Evolutionary conservation across 2,888 invertebrate species (phyloP).

Genomic region (Taphrorychus bicolor): DNA sequence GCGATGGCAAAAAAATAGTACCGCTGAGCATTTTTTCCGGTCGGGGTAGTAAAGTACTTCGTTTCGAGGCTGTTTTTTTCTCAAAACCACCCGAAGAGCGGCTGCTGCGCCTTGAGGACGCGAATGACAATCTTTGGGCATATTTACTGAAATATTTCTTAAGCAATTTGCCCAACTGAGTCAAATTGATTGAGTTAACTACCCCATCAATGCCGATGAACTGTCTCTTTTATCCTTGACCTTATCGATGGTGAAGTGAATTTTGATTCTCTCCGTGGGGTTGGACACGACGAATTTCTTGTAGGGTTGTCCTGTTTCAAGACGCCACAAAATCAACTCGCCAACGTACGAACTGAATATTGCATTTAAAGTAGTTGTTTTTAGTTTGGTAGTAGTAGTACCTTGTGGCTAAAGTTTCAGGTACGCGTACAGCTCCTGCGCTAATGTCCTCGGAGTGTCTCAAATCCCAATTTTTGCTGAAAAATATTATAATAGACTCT

Average conservation of each 20-base stretch:
- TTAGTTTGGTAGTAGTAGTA: too few species aligned
- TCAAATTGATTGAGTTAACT: too few species aligned
- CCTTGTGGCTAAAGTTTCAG: slow-evolving; percentile 74
- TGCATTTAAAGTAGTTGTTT: not conserved
- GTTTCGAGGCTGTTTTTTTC: not conserved
- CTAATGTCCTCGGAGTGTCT: slow-evolving; percentile 79
- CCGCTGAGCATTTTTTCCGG: slow-evolving; percentile 25
- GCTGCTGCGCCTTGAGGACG: not conserved
- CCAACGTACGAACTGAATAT: slow-evolving; percentile 71
- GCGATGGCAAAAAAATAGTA: too few species aligned
- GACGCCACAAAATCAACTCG: slow-evolving; percentile 80
- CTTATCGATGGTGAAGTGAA: slow-evolving; percentile 58
- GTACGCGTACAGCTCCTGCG: slow-evolving; percentile 70
- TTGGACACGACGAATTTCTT: slow-evolving; percentile 62
- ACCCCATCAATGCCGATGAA: not conserved
- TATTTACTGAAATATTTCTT: not conserved
- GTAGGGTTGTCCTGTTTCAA: slow-evolving; percentile 82
- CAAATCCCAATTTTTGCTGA: slow-evolving; percentile 71
- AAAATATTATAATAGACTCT: too few species aligned
- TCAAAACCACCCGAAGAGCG: not conserved
- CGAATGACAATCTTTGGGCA: not conserved
- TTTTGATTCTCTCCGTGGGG: slow-evolving; percentile 66
- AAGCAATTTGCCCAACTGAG: too few species aligned
- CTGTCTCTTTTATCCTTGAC: slow-evolving; percentile 30
- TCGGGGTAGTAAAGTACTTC: slow-evolving; percentile 15